These are phyloP conservation scores for pig (Sus scrofa) DNA, from an alignment of 2,113 vertebrate genomes.

Conservation along the genomic window DNA sequence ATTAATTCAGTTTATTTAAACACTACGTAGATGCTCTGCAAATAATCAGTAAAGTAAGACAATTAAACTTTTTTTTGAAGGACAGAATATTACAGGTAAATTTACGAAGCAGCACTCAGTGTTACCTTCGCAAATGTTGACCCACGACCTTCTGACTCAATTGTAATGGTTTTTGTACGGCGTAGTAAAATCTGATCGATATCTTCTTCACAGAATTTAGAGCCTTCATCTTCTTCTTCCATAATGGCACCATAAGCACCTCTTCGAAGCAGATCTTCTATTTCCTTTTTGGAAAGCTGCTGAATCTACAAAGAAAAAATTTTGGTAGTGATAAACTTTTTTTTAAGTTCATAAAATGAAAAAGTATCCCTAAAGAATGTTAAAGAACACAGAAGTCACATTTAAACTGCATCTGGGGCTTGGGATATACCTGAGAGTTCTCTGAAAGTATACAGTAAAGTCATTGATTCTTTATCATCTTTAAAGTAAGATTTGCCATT, in stretches of 20 bases:
- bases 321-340: neutral
- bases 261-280: constrained; percentile 96
- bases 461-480: neutral
- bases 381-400: neutral
- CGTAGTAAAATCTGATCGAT: constrained; percentile 99
- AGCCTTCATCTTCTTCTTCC: constrained; percentile 99
- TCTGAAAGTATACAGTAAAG: neutral
- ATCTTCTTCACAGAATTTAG: constrained; percentile 99
- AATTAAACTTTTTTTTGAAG: neutral
- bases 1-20: neutral
- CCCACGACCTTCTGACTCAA: constrained; percentile 98
- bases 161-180: constrained; percentile 98
- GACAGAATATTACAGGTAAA: neutral
- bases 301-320: constrained; percentile 88
- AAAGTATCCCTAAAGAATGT: neutral
- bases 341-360: neutral
- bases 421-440: neutral
- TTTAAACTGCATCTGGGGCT: neutral
- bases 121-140: constrained; percentile 98
- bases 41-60: neutral
- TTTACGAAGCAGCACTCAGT: neutral
- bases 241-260: constrained; percentile 99
- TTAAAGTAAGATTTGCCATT: constrained; percentile 22
- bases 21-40: neutral
- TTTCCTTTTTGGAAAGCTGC: constrained; percentile 99